These are phyloP conservation scores for Elachura formosa DNA, from an alignment of 2,113 vertebrate species.

Conservation along the genomic window DNA sequence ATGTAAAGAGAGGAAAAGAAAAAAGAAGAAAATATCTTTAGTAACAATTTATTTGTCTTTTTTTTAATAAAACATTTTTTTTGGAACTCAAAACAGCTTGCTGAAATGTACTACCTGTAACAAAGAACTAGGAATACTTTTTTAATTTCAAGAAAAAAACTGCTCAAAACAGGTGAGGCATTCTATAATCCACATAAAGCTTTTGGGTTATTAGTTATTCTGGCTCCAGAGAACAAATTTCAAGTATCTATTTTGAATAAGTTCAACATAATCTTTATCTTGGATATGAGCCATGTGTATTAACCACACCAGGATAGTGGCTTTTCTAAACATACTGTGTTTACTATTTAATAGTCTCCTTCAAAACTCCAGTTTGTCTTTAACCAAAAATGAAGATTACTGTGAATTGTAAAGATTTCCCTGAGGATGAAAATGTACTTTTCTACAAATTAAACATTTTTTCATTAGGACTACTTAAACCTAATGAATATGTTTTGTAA, in stretches of 20 bases:
- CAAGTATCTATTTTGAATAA: not conserved
- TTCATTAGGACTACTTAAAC: not conserved
- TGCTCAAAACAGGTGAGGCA: not conserved
- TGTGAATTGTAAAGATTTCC: not conserved
- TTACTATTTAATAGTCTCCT: not conserved
- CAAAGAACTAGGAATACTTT: not conserved
- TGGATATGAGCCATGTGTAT: not conserved
- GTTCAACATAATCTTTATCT: not conserved
- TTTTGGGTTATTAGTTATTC: not conserved
- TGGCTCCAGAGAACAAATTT: not conserved
- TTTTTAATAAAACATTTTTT: not conserved
- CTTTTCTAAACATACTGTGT: not conserved
- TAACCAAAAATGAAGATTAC: not conserved
- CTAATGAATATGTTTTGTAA: not conserved
- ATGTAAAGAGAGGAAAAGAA: not conserved
- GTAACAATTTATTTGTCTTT: not conserved
- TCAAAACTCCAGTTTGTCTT: not conserved
- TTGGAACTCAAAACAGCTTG: not conserved
- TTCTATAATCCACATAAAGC: not conserved
- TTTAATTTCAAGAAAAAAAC: not conserved
- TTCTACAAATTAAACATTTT: not conserved
- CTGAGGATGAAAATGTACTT: not conserved
- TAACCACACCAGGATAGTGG: not conserved
- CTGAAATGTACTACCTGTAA: not conserved
- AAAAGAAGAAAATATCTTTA: not conserved